Evolutionary conservation across 2,113 vertebrate species (phyloP).

Genomic region (Noturus placidus): DNA sequence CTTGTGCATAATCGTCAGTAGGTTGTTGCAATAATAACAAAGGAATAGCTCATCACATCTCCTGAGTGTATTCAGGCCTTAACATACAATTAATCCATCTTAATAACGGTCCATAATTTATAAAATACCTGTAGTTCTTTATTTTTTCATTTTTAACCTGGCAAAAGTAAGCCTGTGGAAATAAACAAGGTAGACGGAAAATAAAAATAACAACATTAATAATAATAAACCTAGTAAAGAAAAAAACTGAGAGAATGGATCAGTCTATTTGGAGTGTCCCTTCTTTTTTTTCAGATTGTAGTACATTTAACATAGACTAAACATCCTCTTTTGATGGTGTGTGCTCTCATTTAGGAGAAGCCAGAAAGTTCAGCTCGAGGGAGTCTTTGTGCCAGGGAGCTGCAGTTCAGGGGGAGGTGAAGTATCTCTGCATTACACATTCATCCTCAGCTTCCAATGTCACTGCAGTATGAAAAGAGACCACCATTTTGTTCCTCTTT

Average conservation of each 20-base stretch:
- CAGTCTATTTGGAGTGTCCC: conserved; percentile 57
- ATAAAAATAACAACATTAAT: conserved; percentile 44
- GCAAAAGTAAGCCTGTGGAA: conserved; percentile 52
- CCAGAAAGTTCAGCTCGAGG: conserved; percentile 24
- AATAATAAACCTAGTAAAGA: conserved; percentile 60
- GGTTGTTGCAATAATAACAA: not conserved
- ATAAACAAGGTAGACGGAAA: conserved; percentile 66
- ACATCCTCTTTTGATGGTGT: conserved; percentile 35
- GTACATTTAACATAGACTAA: conserved; percentile 38
- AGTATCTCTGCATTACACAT: conserved; percentile 16
- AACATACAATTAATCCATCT: not conserved
- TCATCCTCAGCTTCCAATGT: not conserved
- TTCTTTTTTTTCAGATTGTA: conserved; percentile 35
- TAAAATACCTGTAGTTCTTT: conserved; percentile 22
- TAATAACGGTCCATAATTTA: conserved; percentile 18
- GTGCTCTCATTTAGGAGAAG: conserved; percentile 44
- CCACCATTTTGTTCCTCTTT: conserved; percentile 12
- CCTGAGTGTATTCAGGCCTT: conserved; percentile 37
- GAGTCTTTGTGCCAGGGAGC: conserved; percentile 30
- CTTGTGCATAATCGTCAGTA: conserved; percentile 11
- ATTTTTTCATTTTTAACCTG: conserved; percentile 18
- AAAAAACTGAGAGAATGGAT: conserved; percentile 42
- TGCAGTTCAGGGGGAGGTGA: conserved; percentile 26
- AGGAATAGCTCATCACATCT: not conserved
- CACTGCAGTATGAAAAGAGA: conserved; percentile 17